Evolutionary conservation across 2,797 vertebrate species (phyloP).

Genomic region (Galagoides demidoff): DNA sequence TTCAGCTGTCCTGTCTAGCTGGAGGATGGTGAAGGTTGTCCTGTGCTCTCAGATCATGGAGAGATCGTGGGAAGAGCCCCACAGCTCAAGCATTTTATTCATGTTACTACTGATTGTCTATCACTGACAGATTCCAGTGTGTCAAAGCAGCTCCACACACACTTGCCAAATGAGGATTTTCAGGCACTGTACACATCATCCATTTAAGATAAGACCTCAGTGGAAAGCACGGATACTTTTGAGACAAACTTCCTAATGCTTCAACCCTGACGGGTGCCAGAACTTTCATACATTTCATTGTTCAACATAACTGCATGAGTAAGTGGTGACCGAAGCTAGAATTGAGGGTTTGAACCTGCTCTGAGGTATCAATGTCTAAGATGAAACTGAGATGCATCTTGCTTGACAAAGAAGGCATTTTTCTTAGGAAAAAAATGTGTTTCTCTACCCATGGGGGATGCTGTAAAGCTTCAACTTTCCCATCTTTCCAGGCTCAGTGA

Average conservation of each 20-base stretch:
- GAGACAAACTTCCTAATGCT: background rate
- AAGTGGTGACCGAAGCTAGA: background rate
- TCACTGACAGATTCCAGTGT: background rate
- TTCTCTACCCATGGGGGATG: background rate
- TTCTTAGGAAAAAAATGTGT: background rate
- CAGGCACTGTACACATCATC: background rate
- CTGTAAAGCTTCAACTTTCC: background rate
- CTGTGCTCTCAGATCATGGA: background rate
- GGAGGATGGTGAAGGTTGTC: background rate
- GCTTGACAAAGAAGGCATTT: background rate
- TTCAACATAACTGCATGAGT: background rate
- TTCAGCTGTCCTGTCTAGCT: background rate
- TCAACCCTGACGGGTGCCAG: background rate
- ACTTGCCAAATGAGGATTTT: background rate
- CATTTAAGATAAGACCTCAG: background rate
- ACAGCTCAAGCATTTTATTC: background rate
- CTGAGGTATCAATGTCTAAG: background rate
- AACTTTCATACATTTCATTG: background rate
- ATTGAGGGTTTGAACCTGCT: background rate
- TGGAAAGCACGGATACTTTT: background rate
- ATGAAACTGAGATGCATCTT: constrained; percentile 18
- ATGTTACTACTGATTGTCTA: background rate
- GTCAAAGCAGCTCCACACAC: background rate
- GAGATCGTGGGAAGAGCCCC: background rate
- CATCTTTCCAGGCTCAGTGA: background rate